phyloP scores from a whole-genome alignment of 1,140 invertebrate genomes.

The Drosophila rhopaloa region DNA sequence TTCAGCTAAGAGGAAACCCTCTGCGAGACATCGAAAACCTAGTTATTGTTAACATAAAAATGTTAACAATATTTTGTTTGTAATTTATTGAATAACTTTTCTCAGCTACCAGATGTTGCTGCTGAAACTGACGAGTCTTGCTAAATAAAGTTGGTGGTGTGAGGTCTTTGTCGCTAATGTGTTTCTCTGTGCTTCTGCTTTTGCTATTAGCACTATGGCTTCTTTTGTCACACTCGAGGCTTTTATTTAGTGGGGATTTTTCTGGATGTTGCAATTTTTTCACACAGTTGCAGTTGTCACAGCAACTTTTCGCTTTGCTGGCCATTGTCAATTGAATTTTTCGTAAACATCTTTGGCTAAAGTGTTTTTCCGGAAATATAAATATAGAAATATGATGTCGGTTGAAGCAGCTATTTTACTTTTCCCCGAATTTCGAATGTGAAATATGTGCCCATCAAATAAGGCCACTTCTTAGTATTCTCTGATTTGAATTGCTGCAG shows the following conservation, averaged over 20 bases:
- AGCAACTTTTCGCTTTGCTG: neutral
- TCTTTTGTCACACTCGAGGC: slow-evolving; percentile 20
- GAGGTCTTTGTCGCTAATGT: slow-evolving; percentile 2
- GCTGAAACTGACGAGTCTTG: neutral
- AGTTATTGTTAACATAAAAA: no score
- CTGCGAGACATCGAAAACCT: no score
- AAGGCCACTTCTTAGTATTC: no score
- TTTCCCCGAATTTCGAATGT: no score
- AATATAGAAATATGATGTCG: no score
- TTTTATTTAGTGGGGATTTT: slow-evolving; percentile 8
- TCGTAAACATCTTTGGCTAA: neutral
- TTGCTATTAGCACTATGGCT: slow-evolving; percentile 10
- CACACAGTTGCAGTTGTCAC: slow-evolving; percentile 8
- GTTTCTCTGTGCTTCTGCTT: neutral
- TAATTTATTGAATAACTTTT: no score
- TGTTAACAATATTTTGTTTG: no score
- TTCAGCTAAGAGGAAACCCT: no score
- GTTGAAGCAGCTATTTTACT: no score
- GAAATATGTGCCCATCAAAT: no score
- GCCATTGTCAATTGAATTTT: neutral
- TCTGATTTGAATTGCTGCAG: neutral
- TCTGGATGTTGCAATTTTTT: slow-evolving; percentile 8
- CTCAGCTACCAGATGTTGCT: no score
- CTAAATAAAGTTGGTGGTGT: neutral
- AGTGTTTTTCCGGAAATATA: neutral